Evolutionary conservation across 2,113 vertebrate genomes (phyloP).

Genomic region (Rhipidura dahli): DNA sequence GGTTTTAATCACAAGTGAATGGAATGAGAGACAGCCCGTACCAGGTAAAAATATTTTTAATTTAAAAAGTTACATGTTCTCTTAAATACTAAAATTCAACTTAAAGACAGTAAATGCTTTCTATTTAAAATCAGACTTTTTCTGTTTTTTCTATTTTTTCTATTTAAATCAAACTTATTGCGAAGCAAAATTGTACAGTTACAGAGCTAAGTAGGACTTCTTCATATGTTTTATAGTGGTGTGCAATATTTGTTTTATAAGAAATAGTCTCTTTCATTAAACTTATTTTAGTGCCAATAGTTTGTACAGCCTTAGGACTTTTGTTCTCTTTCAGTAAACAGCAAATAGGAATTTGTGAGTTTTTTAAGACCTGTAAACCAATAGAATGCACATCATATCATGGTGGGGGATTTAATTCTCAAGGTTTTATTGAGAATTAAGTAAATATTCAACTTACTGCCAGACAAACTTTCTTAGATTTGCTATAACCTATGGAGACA

Average conservation of each 20-base stretch:
- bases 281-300: background rate
- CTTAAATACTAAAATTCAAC: background rate
- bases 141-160: background rate
- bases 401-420: background rate
- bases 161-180: background rate
- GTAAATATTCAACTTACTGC: background rate
- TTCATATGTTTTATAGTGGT: background rate
- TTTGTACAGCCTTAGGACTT: background rate
- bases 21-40: constrained; percentile 87
- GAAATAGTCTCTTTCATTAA: background rate
- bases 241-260: background rate
- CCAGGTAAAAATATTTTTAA: constrained; percentile 80
- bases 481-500: background rate
- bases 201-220: background rate
- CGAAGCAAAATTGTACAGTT: background rate
- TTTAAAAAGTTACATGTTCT: background rate
- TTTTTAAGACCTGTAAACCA: background rate
- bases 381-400: background rate
- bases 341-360: background rate
- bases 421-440: background rate
- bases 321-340: background rate
- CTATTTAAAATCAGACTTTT: background rate
- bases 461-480: background rate
- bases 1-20: constrained; percentile 89
- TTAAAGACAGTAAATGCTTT: background rate